Conservation (phyloP, 1,140 invertebrate species). For the Drosophila kanapiae region DNA sequence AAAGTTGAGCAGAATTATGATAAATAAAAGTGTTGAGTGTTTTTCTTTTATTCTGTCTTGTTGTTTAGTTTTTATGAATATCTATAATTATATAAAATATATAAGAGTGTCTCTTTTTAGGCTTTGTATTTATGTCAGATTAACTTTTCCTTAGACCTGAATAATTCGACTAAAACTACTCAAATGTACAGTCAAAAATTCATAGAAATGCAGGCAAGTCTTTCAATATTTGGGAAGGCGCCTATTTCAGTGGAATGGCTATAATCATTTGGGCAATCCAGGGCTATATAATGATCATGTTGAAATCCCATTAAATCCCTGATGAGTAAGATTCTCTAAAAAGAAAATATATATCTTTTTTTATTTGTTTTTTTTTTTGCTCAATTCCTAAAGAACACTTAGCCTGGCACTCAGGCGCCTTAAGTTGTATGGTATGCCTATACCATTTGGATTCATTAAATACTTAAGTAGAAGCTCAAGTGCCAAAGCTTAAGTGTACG, state of each 20-base stretch:
- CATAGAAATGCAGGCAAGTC: neutral
- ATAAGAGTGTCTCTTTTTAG: neutral
- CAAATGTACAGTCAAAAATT: neutral
- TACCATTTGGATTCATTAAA: slow-evolving; percentile 67
- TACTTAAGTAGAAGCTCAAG: slow-evolving; percentile 79
- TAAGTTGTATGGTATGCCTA: slow-evolving; percentile 57
- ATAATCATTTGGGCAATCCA: slow-evolving; percentile 33
- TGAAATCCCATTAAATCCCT: slow-evolving; percentile 70
- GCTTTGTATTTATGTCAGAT: neutral
- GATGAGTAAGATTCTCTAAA: slow-evolving; percentile 48
- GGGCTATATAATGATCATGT: slow-evolving; percentile 49
- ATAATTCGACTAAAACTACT: too few relatives aligned
- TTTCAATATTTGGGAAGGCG: slow-evolving; percentile 15
- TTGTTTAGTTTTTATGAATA: neutral
- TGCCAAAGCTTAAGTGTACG: slow-evolving; percentile 74
- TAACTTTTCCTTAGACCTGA: fast-evolving
- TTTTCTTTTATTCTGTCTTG: neutral
- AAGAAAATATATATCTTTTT: slow-evolving; percentile 1
- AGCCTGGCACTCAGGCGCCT: slow-evolving; percentile 72
- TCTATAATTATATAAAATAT: slow-evolving; percentile 7
- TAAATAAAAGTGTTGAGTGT: neutral
- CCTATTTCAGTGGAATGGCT: slow-evolving; percentile 22
- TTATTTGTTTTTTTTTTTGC: slow-evolving; percentile 35
- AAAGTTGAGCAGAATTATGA: neutral
- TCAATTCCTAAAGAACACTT: slow-evolving; percentile 67